Base-by-base conservation (phyloP, 2,888 invertebrate species). In the Sphinx pinastri region DNA sequence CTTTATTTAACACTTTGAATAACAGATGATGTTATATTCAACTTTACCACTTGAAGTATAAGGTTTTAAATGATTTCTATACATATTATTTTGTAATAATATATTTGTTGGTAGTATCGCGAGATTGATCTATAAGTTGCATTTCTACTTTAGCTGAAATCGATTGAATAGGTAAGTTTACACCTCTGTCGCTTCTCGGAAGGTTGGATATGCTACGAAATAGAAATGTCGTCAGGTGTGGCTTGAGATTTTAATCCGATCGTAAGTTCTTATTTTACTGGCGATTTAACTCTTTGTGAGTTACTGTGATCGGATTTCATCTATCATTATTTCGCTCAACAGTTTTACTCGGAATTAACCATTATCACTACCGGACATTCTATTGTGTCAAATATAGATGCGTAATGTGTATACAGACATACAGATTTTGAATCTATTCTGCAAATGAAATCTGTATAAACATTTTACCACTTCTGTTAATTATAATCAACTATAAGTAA, bases 141-240 rank as follows among this genome's bases (percentile, higher is more conserved):
- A 85, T 88, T 86, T 80, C 84, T 76, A 78, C 82, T 78, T 81
- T 81, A 70, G 77, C 76, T 84, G 77, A 81, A 83, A 83, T 84
- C 78, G 75, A 84, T 86, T 85, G 78, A 84, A 88, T 87, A 84
- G 83, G 84, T 77, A 84, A 86, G 83, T 88, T 90, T 88, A 86
- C 89, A 89, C 88, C 89, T 88, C 76, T 74, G 75, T 66, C 73
- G 78, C 74, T 89, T 92, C 91, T 84, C 52, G 81, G 92, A 91
- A 92, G 87, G 88, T 77, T 81, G 72, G 54, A 74, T 73, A 55
- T 77, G 74, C 82, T 80, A 77, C 88, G 85, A 88, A 88, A 91
- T 87, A 78, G 79, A 84, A 81, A 83, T 89, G 89, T 91, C 89
- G 83, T 88, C 92, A 84, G 85, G 84, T 88, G 86, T 84, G 81